These are phyloP conservation scores for Trichonephila inaurata DNA, from an alignment of 1,140 invertebrate genomes.

Conservation along the genomic window DNA sequence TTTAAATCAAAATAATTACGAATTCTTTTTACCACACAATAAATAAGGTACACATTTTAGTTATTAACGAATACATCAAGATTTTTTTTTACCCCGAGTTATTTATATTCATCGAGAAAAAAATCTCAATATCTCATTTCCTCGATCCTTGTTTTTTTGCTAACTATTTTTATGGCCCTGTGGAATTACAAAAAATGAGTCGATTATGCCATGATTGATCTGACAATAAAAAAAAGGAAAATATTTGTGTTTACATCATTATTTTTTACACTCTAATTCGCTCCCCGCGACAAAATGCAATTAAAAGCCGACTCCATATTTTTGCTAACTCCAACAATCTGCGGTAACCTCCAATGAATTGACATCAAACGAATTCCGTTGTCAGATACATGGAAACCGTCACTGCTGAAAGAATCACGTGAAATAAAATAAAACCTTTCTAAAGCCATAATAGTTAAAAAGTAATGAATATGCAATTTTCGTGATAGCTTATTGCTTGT, in stretches of 20 bases:
- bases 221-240: not conserved
- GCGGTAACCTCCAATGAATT: not conserved
- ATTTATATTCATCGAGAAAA: no score
- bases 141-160: no score
- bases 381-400: not conserved
- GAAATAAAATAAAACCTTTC: slow-evolving; percentile 1
- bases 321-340: not conserved
- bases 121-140: no score
- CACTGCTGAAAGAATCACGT: not conserved
- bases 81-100: no score
- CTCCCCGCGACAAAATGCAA: not conserved
- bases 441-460: slow-evolving; percentile 51
- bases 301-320: not conserved
- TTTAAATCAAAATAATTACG: no score
- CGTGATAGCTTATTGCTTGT: slow-evolving; percentile 15
- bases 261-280: not conserved
- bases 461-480: slow-evolving; percentile 64
- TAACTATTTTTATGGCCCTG: no score
- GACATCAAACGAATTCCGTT: not conserved
- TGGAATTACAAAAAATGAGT: no score
- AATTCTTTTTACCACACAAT: no score
- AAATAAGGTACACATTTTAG: no score
- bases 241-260: slow-evolving; percentile 6
- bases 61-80: no score
- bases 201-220: not conserved